Evolutionary conservation across 2,888 invertebrate genomes (phyloP).

Genomic region (Nasonia oneida): DNA sequence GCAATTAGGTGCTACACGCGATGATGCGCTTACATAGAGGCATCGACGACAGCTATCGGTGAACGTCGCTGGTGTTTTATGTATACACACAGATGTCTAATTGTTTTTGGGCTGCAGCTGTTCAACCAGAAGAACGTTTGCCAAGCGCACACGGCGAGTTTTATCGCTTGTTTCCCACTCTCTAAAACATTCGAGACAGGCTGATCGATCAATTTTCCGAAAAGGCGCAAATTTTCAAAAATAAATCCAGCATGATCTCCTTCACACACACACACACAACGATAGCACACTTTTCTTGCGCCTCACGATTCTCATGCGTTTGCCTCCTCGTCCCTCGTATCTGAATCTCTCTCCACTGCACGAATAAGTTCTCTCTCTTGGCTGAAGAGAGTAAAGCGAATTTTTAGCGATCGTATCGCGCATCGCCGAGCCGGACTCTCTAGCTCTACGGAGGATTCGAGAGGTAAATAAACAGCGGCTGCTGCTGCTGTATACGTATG

Average conservation of each 20-base stretch:
- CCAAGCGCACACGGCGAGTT: background rate
- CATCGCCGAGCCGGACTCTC: conserved; percentile 46
- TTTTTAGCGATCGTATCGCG: conserved; percentile 56
- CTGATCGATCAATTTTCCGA: background rate
- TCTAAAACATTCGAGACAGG: too few relatives aligned
- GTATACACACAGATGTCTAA: conserved; percentile 11
- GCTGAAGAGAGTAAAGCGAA: conserved; percentile 32
- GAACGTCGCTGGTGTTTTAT: background rate
- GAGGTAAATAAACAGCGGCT: conserved; percentile 56
- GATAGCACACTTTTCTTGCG: conserved; percentile 12
- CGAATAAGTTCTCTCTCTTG: background rate
- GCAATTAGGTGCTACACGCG: background rate
- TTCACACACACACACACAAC: background rate
- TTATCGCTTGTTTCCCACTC: background rate
- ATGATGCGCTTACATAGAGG: background rate
- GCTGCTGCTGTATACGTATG: conserved; percentile 21
- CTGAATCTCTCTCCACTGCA: conserved; percentile 4
- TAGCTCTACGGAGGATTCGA: conserved; percentile 32
- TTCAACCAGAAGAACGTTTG: background rate
- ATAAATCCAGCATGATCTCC: background rate
- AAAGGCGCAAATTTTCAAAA: background rate
- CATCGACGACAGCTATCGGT: background rate
- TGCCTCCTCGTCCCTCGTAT: conserved; percentile 19
- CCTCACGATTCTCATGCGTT: conserved; percentile 44
- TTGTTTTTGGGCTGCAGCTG: conserved; percentile 10